Evolutionary conservation across 2,888 invertebrate species (phyloP).

Genomic region (Acleris laterana): DNA sequence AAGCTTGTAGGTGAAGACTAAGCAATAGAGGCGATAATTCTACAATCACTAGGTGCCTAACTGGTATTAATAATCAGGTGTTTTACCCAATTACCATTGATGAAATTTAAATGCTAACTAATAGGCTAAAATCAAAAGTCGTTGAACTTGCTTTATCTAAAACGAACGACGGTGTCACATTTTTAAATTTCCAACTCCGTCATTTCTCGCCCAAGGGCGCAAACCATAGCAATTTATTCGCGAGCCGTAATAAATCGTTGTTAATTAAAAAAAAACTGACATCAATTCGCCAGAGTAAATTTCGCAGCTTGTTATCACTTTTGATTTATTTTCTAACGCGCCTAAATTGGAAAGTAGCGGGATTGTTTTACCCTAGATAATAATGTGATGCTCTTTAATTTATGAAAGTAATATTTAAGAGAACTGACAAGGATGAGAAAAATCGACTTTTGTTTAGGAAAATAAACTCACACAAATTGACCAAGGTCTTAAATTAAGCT

Average conservation of each 20-base stretch:
- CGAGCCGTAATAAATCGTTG: conserved; percentile 37
- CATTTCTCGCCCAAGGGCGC: conserved; percentile 7
- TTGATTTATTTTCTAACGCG: conserved; percentile 30
- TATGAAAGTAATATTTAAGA: conserved; percentile 8
- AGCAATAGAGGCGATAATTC: too few species aligned
- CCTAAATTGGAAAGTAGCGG: conserved; percentile 16
- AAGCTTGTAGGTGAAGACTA: too few species aligned
- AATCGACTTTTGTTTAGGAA: too few species aligned
- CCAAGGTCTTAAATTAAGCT: too few species aligned
- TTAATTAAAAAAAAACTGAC: conserved; percentile 50
- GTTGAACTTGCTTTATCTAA: background rate
- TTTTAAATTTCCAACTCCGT: background rate
- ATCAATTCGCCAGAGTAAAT: conserved; percentile 49
- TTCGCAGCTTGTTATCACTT: conserved; percentile 31
- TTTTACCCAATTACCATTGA: background rate
- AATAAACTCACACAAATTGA: too few species aligned
- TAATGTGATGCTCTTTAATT: background rate
- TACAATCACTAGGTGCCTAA: too few species aligned
- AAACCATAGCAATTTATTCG: conserved; percentile 24
- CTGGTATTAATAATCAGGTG: too few species aligned
- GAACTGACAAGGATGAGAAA: background rate
- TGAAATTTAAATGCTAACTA: background rate
- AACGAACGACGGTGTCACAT: background rate
- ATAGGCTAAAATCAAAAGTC: too few species aligned
- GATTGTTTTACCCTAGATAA: conserved; percentile 6